A percentile compares a stretch with the other conserved stretches of the same genome.
Evolutionary conservation across 2,113 vertebrate genomes (phyloP).

Genomic region (Gorsachius goisagi): DNA sequence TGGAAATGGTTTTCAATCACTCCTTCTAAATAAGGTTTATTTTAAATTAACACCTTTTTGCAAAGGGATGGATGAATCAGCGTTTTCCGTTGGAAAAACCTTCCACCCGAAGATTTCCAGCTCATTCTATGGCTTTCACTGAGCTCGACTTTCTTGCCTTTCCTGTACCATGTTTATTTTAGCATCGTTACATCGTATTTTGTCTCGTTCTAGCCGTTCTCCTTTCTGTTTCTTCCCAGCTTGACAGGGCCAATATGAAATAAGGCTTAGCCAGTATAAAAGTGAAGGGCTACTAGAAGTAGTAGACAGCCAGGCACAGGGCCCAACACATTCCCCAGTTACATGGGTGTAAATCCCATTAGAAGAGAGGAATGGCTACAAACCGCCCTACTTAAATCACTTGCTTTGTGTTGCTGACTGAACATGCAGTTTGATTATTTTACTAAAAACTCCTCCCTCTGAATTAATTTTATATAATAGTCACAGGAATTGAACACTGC

Average conservation of each 20-base stretch:
- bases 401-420: neutral
- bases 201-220: neutral
- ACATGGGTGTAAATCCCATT: neutral
- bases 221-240: slow-evolving; percentile 2
- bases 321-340: neutral
- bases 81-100: slow-evolving; percentile 30
- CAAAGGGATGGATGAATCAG: slow-evolving; percentile 32
- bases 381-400: neutral
- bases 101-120: neutral
- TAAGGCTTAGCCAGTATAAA: neutral
- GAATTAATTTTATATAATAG: neutral
- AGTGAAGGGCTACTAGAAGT: neutral
- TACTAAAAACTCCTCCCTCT: neutral
- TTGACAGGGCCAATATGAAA: neutral
- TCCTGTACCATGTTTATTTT: slow-evolving; percentile 54
- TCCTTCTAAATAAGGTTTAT: slow-evolving; percentile 10
- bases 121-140: neutral
- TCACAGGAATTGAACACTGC: neutral
- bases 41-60: slow-evolving; percentile 41
- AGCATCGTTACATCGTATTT: slow-evolving; percentile 34
- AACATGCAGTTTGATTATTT: neutral
- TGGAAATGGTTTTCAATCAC: slow-evolving; percentile 48
- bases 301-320: neutral
- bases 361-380: slow-evolving; percentile 4
- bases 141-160: slow-evolving; percentile 45